Evolutionary conservation across 2,797 vertebrate genomes (phyloP), one percentile per base, ranked within the genome.

Genomic region (Zalophus californianus): DNA sequence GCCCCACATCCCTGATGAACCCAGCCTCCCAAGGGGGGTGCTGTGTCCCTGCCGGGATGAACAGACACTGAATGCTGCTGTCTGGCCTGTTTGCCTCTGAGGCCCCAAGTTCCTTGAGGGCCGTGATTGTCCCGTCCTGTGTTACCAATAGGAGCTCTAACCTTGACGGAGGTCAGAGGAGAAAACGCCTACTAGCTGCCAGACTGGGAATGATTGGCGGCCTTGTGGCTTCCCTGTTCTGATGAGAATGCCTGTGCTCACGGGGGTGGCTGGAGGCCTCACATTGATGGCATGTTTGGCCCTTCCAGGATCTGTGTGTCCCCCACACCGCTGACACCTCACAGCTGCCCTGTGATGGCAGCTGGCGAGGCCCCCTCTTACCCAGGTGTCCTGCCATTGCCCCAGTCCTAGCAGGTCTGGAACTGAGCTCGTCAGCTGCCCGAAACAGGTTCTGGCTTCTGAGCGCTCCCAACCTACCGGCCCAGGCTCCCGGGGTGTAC

Each of bases 391-490:
- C 89, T 82, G 25, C 60, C 52, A 1, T 85, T 41, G 44, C 72
- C 38, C 91, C 66, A 86, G 72, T 64, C 50, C 60, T 35, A 75
- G 78, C 29, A 93, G 87, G 52, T 77, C 32, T 88, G 48, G 68
- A 64, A 44, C 54, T 92, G 91, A 97, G 54, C 50, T 94, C 52
- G 6, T 73, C 68, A 86, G 72, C 23, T n/a, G 11, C 89, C 50
- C 23, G 10, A 14, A 92, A 56, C 48, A 90, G 78, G 29, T 80
- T 62, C 44, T 6, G 1, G 27, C 85, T 89, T 58, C 68, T 10
- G 25, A 78, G 60, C 1, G 16, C 50, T 44, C 54, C 79, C 75
- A n/a, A 0, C n/a, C 85, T 68, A 8, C 73, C 13, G 48, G 78
- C 77, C 29, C 15, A 9, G 79, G 77, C 79, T 96, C 72, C 88